Evolutionary conservation across 1,140 invertebrate genomes (phyloP).

Genomic region (Drosophila chauvacae): DNA sequence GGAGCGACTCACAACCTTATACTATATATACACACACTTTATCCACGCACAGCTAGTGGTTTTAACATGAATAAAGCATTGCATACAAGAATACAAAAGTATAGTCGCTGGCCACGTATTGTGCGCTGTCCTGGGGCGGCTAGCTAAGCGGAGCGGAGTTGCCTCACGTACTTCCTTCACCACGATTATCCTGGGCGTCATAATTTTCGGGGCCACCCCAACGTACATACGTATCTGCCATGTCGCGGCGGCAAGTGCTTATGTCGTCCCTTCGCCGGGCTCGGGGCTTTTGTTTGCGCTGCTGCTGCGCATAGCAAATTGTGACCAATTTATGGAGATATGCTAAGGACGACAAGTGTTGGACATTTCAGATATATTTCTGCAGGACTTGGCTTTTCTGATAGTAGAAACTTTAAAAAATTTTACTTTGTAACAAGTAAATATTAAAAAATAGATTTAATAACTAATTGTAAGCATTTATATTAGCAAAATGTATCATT

Average conservation of each 20-base stretch:
- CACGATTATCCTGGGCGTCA: constrained; percentile 70
- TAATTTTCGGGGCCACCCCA: constrained; percentile 62
- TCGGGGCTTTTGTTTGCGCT: constrained; percentile 51
- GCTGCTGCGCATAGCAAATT: constrained; percentile 72
- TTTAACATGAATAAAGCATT: constrained; percentile 56
- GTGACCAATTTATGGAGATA: constrained; percentile 81
- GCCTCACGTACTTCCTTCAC: constrained; percentile 44
- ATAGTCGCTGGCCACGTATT: constrained; percentile 26
- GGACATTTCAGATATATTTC: constrained; percentile 5
- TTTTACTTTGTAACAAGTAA: not conserved
- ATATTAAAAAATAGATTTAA: not conserved
- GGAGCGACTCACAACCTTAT: constrained; percentile 16
- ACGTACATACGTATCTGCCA: constrained; percentile 17
- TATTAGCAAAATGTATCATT: not conserved
- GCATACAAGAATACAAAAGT: constrained; percentile 14
- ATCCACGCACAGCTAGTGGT: constrained; percentile 19
- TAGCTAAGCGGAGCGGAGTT: not conserved
- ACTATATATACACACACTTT: constrained; percentile 22
- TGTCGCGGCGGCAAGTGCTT: constrained; percentile 48
- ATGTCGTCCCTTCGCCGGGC: constrained; percentile 18
- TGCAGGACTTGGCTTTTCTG: not conserved
- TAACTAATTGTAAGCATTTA: not conserved
- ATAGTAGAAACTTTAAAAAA: not conserved
- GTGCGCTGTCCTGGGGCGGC: not conserved
- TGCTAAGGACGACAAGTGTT: constrained; percentile 38